These are phyloP conservation scores for Oxytorus armatus DNA, from an alignment of 2,888 invertebrate species.

Conservation along the genomic window DNA sequence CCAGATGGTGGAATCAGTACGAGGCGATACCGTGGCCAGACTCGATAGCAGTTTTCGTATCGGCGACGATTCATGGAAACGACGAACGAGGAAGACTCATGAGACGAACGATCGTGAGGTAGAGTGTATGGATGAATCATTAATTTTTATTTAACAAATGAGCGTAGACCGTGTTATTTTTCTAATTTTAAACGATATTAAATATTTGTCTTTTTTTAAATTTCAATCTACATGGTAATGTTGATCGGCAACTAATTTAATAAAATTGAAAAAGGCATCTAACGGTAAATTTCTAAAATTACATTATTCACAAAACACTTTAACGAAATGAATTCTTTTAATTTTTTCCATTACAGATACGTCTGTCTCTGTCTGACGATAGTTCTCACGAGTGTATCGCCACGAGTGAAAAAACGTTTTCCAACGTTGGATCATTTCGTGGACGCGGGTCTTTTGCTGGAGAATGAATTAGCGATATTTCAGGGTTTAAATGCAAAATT, in stretches of 20 bases:
- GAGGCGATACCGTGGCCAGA: constrained; percentile 87
- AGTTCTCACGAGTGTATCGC: constrained; percentile 94
- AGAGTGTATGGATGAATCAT: not conserved
- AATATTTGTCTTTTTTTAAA: too few relatives aligned
- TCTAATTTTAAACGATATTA: too few relatives aligned
- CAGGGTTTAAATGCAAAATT: constrained; percentile 92
- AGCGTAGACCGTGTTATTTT: too few relatives aligned
- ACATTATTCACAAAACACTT: too few relatives aligned
- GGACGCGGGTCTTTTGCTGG: constrained; percentile 92
- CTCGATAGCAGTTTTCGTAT: constrained; percentile 86
- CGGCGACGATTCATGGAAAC: constrained; percentile 86
- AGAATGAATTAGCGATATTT: constrained; percentile 93
- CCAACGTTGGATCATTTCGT: constrained; percentile 93
- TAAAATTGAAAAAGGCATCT: not conserved
- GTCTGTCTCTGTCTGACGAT: constrained; percentile 93
- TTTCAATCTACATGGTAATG: too few relatives aligned
- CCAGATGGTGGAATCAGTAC: constrained; percentile 92
- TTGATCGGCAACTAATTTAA: too few relatives aligned
- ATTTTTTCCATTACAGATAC: constrained; percentile 83
- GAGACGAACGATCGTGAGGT: constrained; percentile 86
- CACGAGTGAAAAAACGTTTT: constrained; percentile 95
- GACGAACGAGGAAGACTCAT: constrained; percentile 86
- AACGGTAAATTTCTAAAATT: too few relatives aligned
- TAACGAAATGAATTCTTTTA: too few relatives aligned
- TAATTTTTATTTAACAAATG: constrained; percentile 13